phyloP scores from a whole-genome alignment of 2,797 vertebrate species.

The Hydrolagus colliei region DNA sequence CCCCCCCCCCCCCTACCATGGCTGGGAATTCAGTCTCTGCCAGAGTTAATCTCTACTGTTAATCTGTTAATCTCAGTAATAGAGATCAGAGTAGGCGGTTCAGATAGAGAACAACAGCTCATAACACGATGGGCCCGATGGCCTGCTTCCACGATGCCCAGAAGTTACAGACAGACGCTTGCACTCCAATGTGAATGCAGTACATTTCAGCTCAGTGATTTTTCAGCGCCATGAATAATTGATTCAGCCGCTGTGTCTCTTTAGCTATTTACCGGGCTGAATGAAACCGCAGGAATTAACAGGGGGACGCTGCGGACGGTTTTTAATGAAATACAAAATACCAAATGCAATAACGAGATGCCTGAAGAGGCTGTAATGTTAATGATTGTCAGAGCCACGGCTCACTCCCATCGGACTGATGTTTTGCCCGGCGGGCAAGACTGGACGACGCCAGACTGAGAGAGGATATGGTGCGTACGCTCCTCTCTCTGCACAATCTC shows the following conservation, averaged over 20 bases:
- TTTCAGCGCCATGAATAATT: conserved; percentile 20
- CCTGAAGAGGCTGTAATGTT: conserved; percentile 7
- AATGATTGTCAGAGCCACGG: not conserved
- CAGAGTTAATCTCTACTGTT: too few relatives aligned
- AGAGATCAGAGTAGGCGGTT: too few relatives aligned
- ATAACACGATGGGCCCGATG: too few relatives aligned
- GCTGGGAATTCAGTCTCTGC: too few relatives aligned
- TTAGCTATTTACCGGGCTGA: not conserved
- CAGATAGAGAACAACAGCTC: too few relatives aligned
- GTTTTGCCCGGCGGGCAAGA: not conserved
- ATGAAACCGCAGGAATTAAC: not conserved
- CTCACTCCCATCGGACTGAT: not conserved
- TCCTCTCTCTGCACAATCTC: too few relatives aligned
- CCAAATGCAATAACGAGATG: conserved; percentile 7
- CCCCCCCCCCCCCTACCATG: too few relatives aligned
- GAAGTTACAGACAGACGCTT: not conserved
- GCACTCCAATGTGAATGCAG: conserved; percentile 10
- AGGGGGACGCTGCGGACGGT: too few relatives aligned
- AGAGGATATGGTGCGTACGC: not conserved
- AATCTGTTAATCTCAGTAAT: too few relatives aligned
- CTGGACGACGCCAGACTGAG: not conserved
- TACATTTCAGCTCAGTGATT: not conserved
- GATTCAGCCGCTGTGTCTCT: not conserved
- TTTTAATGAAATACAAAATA: conserved; percentile 5
- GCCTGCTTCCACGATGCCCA: too few relatives aligned